Evolutionary conservation across 2,113 vertebrate species (phyloP), one percentile per base, ranked within the genome.

Genomic region (Haplotaxodon microlepis): DNA sequence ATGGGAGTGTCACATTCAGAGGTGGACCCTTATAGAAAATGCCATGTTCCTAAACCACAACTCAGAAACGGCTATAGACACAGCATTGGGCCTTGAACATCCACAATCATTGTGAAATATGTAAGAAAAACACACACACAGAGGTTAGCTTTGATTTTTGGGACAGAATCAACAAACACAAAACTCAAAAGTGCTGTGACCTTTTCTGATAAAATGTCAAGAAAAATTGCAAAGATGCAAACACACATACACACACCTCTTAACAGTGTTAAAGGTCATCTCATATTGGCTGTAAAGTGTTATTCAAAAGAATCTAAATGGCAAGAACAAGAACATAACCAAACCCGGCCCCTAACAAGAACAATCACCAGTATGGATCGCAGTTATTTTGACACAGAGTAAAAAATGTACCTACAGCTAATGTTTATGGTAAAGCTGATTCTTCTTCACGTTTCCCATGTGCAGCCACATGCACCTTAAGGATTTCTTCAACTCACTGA

Each of bases 151-250:
- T 86, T 63, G 63, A 89, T 88, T 80, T 84, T 81, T 16, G 2
- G 59, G 82, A 71, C 56, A 88, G 78, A 86, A 86, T 86, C 85
- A 87, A 78, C 85, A 92, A 90, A 90, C 82, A 82, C 84, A 84
- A 84, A 92, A 82, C 63, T 88, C 56, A 66, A 89, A 79, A 89
- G 88, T 78, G 86, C 79, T 88, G 59, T 85, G 92, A 92, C 94
- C 93, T 94, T 95, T 94, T 84, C 21, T 63, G 71, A 82, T 86
- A 81, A 92, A 94, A 94, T 91, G 90, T 90, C 90, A 93, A 90
- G 81, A 86, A 89, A 87, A 84, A 91, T 69, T 66, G 66, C 80
- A 82, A 54, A 84, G 36, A 84, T 51, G 59, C 80, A 76, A 45
- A 69, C 63, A 69, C 61, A 71, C 8, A 69, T 0, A 36, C 61